A percentile compares a stretch with the other conserved stretches of the same genome.
Conservation (phyloP, 2,797 vertebrate genomes). For the Siniperca undulata region DNA sequence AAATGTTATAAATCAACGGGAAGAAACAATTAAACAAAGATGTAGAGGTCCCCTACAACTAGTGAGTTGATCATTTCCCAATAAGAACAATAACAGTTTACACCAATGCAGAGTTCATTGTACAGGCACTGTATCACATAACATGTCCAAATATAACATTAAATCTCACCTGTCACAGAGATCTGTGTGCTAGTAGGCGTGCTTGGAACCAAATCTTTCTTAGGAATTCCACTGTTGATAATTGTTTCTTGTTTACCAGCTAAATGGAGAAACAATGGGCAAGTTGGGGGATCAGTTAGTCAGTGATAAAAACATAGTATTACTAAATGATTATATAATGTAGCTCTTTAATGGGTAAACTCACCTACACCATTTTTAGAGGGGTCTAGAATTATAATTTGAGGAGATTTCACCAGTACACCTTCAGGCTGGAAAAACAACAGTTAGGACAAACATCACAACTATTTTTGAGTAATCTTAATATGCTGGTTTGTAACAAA, state of each 20-base stretch:
- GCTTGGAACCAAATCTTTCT: constrained; percentile 82
- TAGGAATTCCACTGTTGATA: constrained; percentile 75
- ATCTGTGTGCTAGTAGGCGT: constrained; percentile 86
- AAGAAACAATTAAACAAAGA: not conserved
- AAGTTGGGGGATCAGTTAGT: not conserved
- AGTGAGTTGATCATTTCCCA: not conserved
- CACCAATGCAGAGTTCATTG: accelerated
- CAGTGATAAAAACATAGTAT: not conserved
- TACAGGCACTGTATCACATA: not conserved
- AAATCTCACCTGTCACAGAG: constrained; percentile 87
- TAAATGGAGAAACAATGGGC: constrained; percentile 45
- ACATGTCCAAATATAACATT: not conserved
- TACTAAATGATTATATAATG: not conserved
- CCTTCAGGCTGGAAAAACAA: constrained; percentile 85
- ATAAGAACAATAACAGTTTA: not conserved
- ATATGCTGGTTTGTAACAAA: not conserved
- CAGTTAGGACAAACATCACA: not conserved
- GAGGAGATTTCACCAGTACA: constrained; percentile 76
- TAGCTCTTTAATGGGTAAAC: no score
- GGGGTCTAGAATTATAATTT: constrained; percentile 81
- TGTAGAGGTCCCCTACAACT: not conserved
- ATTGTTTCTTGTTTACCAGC: constrained; percentile 83
- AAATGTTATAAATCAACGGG: not conserved
- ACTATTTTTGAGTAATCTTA: not conserved
- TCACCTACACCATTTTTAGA: constrained; percentile 35